phyloP scores from a whole-genome alignment of 2,113 vertebrate genomes.

The Bos javanicus region DNA sequence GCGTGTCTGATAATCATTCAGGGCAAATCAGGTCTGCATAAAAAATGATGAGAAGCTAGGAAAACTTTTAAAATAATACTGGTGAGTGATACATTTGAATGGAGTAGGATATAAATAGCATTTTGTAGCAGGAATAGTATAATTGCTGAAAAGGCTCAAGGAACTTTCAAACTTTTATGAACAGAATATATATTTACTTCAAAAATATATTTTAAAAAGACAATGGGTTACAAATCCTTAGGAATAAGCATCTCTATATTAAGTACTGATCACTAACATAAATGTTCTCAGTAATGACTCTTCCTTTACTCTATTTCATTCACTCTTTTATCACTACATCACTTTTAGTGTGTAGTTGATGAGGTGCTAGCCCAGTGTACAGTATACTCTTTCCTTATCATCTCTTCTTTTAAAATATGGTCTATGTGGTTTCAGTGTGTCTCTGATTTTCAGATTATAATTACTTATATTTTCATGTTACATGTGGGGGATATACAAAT shows the following conservation, averaged over 20 bases:
- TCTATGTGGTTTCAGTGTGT: background rate
- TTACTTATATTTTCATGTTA: background rate
- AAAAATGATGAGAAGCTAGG: background rate
- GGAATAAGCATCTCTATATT: background rate
- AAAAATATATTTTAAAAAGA: background rate
- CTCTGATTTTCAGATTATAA: background rate
- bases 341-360: background rate
- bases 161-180: background rate
- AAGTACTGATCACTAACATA: background rate
- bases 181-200: background rate
- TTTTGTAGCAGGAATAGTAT: background rate
- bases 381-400: background rate
- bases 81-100: background rate
- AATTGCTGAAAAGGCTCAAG: background rate
- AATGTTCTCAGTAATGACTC: background rate
- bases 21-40: background rate
- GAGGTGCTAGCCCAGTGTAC: background rate
- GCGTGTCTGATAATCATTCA: background rate
- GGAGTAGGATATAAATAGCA: fast-evolving
- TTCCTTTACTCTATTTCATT: background rate
- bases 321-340: background rate
- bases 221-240: background rate
- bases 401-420: background rate
- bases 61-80: background rate
- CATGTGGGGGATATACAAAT: background rate